Evolutionary conservation across 2,888 invertebrate species (phyloP).

Genomic region (Syrista parreyssii): DNA sequence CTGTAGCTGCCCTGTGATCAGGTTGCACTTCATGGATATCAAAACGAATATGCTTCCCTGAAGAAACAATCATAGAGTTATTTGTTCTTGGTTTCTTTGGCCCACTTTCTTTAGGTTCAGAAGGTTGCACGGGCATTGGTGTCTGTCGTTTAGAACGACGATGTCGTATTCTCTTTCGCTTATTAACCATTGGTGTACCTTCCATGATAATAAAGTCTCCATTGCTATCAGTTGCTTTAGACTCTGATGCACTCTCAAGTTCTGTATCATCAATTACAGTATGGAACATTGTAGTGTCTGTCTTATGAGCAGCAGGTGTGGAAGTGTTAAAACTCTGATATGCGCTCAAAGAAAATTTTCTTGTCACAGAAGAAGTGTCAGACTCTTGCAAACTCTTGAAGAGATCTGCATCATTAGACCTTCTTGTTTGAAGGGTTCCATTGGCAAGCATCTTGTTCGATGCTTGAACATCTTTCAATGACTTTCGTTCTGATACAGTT

Average conservation of each 20-base stretch:
- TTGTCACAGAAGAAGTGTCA: neutral
- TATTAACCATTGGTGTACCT: neutral
- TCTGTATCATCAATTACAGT: constrained; percentile 33
- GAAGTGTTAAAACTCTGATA: neutral
- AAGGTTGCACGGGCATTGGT: neutral
- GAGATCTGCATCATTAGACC: neutral
- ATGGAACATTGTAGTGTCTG: constrained; percentile 24
- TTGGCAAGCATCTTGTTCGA: neutral
- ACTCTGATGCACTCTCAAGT: constrained; percentile 21
- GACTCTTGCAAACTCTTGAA: neutral
- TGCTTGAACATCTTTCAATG: neutral
- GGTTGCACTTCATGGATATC: constrained; percentile 26
- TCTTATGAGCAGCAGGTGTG: neutral
- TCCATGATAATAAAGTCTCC: constrained; percentile 9
- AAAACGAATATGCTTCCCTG: constrained; percentile 54
- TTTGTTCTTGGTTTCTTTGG: constrained; percentile 47
- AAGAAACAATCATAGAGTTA: constrained; percentile 35
- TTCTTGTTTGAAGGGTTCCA: neutral
- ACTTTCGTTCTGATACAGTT: neutral
- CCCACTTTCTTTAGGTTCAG: constrained; percentile 5
- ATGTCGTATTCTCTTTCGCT: constrained; percentile 12
- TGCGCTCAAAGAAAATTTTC: neutral
- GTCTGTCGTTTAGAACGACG: constrained; percentile 3
- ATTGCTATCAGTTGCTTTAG: constrained; percentile 28
- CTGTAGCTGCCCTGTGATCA: neutral